Percentiles rank a stretch among this genome's conserved stretches.
Conservation (phyloP, 2,797 vertebrate genomes). For the Coregonus sp. region DNA sequence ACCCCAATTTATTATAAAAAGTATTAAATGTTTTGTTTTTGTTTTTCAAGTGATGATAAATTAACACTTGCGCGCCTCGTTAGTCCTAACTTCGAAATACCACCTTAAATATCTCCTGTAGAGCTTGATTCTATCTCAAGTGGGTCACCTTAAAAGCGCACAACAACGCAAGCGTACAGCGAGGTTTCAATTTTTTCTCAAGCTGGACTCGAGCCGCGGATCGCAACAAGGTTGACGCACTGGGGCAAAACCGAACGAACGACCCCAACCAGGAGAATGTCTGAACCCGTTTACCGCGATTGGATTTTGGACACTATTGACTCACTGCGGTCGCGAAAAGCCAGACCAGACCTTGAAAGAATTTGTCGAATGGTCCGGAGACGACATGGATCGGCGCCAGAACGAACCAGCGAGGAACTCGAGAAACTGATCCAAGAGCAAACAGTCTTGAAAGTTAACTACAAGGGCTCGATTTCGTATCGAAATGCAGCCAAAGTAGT, state of each 20-base stretch:
- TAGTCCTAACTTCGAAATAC: constrained; percentile 36
- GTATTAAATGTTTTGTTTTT: background rate
- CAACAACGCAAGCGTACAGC: constrained; percentile 84
- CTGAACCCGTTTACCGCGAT: constrained; percentile 82
- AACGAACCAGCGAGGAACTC: constrained; percentile 87
- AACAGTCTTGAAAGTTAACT: constrained; percentile 88
- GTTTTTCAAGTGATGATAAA: background rate
- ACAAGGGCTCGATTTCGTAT: constrained; percentile 92
- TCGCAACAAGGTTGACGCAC: constrained; percentile 71
- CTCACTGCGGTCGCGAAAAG: constrained; percentile 89
- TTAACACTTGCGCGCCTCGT: background rate
- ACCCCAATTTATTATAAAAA: too few species aligned
- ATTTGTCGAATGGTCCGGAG: constrained; percentile 91
- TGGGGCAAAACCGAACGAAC: constrained; percentile 26
- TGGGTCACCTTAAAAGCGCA: constrained; percentile 84
- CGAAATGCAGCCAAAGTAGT: constrained; percentile 91
- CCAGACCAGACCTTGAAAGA: constrained; percentile 88
- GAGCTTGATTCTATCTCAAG: constrained; percentile 69
- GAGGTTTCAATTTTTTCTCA: constrained; percentile 84
- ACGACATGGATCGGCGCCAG: constrained; percentile 86
- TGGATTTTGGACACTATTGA: constrained; percentile 92
- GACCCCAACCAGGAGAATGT: constrained; percentile 61
- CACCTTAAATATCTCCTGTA: constrained; percentile 74
- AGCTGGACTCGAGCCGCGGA: constrained; percentile 76
- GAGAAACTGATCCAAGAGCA: constrained; percentile 88